Evolutionary conservation across 2,888 invertebrate species (phyloP), one percentile per base, ranked within the genome.

Genomic region (Leptarthrus brevirostris): DNA sequence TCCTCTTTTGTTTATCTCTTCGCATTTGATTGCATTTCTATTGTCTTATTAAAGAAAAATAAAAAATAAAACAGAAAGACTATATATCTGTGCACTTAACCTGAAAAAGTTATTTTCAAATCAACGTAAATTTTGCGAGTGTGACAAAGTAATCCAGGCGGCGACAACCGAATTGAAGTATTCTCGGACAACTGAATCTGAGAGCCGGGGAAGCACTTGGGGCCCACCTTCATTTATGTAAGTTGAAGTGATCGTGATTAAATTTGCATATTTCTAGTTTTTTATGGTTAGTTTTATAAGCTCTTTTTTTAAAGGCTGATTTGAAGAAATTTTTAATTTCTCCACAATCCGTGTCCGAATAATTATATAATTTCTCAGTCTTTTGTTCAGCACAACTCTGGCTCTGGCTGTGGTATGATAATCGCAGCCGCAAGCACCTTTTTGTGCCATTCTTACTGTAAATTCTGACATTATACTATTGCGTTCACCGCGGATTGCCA

Each of bases 181-280:
- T n/a, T n/a, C n/a, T n/a, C n/a, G n/a, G n/a, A n/a, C n/a, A n/a
- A n/a, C n/a, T n/a, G n/a, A n/a, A n/a, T 58, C 20, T 58, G 34
- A 18, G 64, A 64, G 34, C 34, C 52, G 52, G 69, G 69, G 36
- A 69, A 69, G 34, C n/a, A 52, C 69, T 34, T 47, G 6, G n/a
- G 18, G 12, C 5, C 69, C 20, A 26, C 30, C 52, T 30, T 34
- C 69, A 20, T 69, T 64, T 64, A 64, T 64, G 64, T 64, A 34
- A 69, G 52, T 52, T 34, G 12, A 52, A 18, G 34, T 14, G 20
- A 52, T 69, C 52, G 52, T 69, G 69, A 49, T 49, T 24, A 44
- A 69, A 69, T 69, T 69, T 52, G 34, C 69, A 69, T 69, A 69
- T 64, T 66, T 10, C 30, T 30, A 30, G 6, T 36, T 26, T 14